Percentiles rank a stretch among this genome's conserved stretches.
These are phyloP conservation scores for Pomatorhinus ruficollis DNA, from an alignment of 2,113 vertebrate species.

Conservation along the genomic window DNA sequence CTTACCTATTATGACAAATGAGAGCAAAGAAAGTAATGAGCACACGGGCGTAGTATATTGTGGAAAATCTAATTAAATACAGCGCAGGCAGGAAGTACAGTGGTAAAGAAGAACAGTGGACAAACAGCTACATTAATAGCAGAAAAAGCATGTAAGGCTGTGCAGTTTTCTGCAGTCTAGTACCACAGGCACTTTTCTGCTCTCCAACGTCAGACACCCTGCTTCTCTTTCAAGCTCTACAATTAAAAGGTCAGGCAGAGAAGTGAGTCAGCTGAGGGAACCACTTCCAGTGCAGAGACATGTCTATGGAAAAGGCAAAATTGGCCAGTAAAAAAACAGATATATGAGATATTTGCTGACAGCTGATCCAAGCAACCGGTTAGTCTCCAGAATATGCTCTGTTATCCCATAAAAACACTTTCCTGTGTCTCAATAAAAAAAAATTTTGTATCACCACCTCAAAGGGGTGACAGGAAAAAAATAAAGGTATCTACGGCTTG, in stretches of 20 bases:
- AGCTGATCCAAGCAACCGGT: neutral
- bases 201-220: neutral
- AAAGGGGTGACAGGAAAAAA: neutral
- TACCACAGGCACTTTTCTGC: neutral
- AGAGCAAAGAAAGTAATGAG: neutral
- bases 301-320: neutral
- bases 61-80: neutral
- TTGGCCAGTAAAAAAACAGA: neutral
- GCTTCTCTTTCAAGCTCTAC: neutral
- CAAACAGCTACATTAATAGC: neutral
- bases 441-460: neutral
- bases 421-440: neutral
- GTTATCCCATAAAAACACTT: neutral
- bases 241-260: neutral
- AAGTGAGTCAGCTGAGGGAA: neutral
- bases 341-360: neutral
- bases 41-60: rapidly evolving
- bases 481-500: neutral
- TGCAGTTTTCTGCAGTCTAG: neutral
- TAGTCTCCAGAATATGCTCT: neutral
- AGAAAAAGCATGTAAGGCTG: neutral
- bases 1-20: neutral
- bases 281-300: neutral
- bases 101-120: neutral
- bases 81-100: neutral